Evolutionary conservation across 2,797 vertebrate genomes (phyloP), one percentile per base, ranked within the genome.

Genomic region (Heliangelus exortis): DNA sequence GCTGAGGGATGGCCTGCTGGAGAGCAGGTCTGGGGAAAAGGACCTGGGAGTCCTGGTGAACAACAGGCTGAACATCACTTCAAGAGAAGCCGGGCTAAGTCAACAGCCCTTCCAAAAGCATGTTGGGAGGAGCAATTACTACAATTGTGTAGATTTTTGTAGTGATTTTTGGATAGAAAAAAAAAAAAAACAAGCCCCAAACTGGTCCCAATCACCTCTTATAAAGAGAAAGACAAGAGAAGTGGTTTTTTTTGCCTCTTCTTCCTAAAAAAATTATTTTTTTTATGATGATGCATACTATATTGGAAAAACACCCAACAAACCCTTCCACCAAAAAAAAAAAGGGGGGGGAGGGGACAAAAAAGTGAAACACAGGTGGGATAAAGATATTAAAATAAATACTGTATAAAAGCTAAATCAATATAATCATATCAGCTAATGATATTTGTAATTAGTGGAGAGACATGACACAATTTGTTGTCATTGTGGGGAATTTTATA

Each of bases 331-430:
- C 22, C 11, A 45, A 57, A 53, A 63, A 61, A 4, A 4, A 15
- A 51, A 3, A 22, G 61, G 55, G 57, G 3, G n/a, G n/a, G n/a
- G n/a, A n/a, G 7, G 34, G 34, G 34, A 34, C 5, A 71, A 23
- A 48, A 69, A 3, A 3, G 0, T 1, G 25, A 51, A 77, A 20
- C 0, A 8, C 15, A 41, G 57, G 41, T 69, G 16, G 45, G 19
- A 47, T 7, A 34, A 78, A 54, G 15, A 43, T 28, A 7, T 75
- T 79, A 63, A 74, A 55, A 59, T 50, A 45, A 83, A 67, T 63
- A 59, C 45, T 7, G 6, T 58, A 7, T 72, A 41, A 84, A 57
- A 67, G 9, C 14, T 43, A 34, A 61, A 26, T 43, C 75, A 31
- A 7, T 41, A 50, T 19, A 2, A 41, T 79, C 18, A 18, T 6